These are phyloP conservation scores for Nasua narica DNA, from an alignment of 2,797 vertebrate species.

Conservation along the genomic window DNA sequence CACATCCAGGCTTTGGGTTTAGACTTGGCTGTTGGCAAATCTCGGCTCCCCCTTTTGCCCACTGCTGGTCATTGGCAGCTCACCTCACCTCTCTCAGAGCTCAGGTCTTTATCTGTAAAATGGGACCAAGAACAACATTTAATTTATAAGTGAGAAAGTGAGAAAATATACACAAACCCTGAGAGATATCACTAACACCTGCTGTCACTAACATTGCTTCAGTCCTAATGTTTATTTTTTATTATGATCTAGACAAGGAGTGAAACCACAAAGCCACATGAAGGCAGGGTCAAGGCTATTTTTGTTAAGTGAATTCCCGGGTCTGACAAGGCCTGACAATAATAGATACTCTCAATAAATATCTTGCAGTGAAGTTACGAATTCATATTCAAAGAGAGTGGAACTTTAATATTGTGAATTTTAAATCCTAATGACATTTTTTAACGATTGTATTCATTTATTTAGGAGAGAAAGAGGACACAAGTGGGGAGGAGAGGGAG, in stretches of 20 bases:
- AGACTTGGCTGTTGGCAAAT: background rate
- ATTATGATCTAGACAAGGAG: background rate
- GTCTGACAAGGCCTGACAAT: background rate
- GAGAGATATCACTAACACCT: background rate
- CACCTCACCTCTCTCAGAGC: background rate
- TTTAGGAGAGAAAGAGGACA: too few relatives aligned
- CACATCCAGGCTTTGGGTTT: background rate
- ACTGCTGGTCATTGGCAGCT: background rate
- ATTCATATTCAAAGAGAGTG: background rate
- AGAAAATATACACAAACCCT: background rate
- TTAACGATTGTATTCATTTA: too few relatives aligned
- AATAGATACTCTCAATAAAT: background rate
- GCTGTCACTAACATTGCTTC: background rate
- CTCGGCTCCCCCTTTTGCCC: background rate
- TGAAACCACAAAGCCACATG: background rate
- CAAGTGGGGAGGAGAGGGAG: too few relatives aligned
- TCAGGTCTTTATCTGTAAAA: background rate
- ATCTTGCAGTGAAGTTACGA: background rate
- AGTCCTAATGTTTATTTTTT: background rate
- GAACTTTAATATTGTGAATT: background rate
- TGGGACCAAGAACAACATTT: background rate
- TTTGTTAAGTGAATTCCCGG: background rate
- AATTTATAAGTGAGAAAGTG: background rate
- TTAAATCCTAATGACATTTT: background rate
- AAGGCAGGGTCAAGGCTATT: background rate